Evolutionary conservation across 2,113 vertebrate genomes (phyloP).

Genomic region (Zosterops pallidus): DNA sequence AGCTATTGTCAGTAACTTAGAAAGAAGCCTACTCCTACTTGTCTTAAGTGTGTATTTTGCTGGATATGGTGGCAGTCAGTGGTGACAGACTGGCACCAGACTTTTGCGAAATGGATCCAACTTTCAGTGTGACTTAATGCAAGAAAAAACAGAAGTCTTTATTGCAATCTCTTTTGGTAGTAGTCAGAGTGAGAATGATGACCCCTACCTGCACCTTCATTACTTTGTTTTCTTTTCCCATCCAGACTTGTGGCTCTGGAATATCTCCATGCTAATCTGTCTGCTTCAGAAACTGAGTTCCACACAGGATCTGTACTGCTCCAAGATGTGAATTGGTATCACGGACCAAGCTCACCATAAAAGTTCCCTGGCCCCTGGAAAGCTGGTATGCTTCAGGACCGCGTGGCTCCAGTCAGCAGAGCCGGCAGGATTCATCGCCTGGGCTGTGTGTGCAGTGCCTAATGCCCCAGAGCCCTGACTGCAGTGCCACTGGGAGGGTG

Average conservation of each 20-base stretch:
- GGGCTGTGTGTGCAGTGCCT: background rate
- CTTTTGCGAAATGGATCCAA: background rate
- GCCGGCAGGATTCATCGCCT: accelerated
- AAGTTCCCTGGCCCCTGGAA: background rate
- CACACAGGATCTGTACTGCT: background rate
- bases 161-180: background rate
- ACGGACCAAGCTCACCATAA: background rate
- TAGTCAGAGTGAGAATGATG: background rate
- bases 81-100: background rate
- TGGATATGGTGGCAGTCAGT: background rate
- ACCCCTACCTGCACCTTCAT: background rate
- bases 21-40: background rate
- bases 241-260: background rate
- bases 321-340: background rate
- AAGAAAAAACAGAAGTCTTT: background rate
- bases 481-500: background rate
- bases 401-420: background rate
- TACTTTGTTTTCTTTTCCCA: background rate
- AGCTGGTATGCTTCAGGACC: background rate
- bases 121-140: background rate
- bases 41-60: background rate
- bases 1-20: background rate
- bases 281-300: background rate
- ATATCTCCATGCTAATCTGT: background rate
- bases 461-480: background rate